Conservation (phyloP, 2,113 vertebrate genomes). For the Terrapene triunguis region DNA sequence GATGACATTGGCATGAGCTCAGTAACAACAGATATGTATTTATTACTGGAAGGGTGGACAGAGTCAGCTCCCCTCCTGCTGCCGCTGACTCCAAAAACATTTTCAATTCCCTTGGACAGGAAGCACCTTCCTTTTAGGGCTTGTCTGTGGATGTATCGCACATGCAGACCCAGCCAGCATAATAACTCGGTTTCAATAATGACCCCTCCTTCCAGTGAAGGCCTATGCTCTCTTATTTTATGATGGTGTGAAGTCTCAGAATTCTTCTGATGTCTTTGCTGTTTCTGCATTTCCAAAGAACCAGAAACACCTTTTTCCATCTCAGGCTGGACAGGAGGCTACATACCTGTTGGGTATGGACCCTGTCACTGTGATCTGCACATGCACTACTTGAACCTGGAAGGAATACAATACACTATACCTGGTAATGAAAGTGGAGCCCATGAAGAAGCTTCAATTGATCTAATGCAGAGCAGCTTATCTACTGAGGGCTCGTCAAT, state of each 20-base stretch:
- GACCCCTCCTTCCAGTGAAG: not conserved
- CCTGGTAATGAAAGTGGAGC: not conserved
- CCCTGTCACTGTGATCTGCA: fast-evolving
- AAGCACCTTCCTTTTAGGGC: not conserved
- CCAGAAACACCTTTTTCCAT: not conserved
- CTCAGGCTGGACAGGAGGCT: not conserved
- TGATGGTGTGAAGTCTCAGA: fast-evolving
- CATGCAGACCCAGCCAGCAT: not conserved
- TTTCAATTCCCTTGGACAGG: not conserved
- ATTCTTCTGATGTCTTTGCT: not conserved
- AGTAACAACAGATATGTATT: too few species aligned
- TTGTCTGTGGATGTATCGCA: not conserved
- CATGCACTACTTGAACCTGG: too few species aligned
- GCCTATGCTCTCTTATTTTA: not conserved
- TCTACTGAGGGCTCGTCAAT: not conserved
- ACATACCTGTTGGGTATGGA: not conserved
- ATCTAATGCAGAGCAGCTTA: not conserved
- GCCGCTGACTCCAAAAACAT: not conserved
- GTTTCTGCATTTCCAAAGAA: conserved; percentile 1
- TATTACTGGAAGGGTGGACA: not conserved
- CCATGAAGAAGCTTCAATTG: not conserved
- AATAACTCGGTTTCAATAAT: not conserved
- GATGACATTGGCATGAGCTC: not conserved
- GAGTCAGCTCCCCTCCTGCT: not conserved
- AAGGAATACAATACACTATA: not conserved